Conservation (phyloP, 2,113 vertebrate species). For the Xiphophorus maculatus region DNA sequence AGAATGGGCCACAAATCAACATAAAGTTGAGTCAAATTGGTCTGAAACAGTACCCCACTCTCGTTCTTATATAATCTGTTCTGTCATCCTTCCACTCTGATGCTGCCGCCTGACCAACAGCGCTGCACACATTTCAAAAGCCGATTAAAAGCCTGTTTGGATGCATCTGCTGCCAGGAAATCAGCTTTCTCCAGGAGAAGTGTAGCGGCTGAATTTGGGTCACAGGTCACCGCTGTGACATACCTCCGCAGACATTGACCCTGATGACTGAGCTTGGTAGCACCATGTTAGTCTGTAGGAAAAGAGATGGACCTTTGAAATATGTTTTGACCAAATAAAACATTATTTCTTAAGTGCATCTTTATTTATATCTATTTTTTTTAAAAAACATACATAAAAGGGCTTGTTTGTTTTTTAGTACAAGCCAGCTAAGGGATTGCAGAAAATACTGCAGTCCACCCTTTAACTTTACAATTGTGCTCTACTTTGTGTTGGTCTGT, state of each 20-base stretch:
- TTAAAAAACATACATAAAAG: too few species aligned
- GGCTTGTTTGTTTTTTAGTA: too few species aligned
- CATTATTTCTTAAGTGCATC: too few species aligned
- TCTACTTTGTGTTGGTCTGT: too few species aligned
- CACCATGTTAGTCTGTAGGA: too few species aligned
- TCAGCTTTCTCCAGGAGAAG: not conserved
- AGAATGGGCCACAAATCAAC: not conserved
- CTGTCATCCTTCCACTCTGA: conserved; percentile 1
- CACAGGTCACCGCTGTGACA: not conserved
- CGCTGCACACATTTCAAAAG: not conserved
- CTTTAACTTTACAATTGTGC: too few species aligned
- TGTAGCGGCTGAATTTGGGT: not conserved
- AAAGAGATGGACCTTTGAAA: not conserved
- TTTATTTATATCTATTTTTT: too few species aligned
- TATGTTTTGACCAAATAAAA: not conserved
- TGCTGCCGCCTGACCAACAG: not conserved
- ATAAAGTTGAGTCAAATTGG: not conserved
- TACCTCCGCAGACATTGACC: too few species aligned
- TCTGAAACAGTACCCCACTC: not conserved
- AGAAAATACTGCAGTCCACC: too few species aligned
- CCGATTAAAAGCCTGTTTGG: conserved; percentile 8
- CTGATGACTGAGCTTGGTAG: not conserved
- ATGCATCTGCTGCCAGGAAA: conserved; percentile 6
- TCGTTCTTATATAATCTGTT: not conserved
- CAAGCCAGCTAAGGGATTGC: too few species aligned